These are phyloP conservation scores for Hyalella azteca DNA, from an alignment of 2,888 invertebrate species.

Conservation along the genomic window DNA sequence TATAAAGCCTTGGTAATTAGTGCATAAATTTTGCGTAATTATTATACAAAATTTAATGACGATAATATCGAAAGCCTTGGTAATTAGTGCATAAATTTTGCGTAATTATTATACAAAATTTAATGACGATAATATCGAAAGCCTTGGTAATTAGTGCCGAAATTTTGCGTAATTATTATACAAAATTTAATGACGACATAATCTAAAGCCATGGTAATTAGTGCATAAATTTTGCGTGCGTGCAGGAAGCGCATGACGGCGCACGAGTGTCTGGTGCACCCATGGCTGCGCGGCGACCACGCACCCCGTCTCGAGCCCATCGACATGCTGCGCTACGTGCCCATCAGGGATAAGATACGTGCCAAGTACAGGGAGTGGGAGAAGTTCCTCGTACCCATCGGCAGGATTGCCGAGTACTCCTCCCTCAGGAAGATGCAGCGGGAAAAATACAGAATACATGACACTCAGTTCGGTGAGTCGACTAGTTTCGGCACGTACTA, in stretches of 20 bases:
- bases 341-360: conserved; percentile 85
- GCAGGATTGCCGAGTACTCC: conserved; percentile 95
- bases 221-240: not conserved
- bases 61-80: too few species aligned
- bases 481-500: too few species aligned
- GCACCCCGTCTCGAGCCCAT: conserved; percentile 77
- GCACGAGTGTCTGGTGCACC: conserved; percentile 93
- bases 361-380: conserved; percentile 80
- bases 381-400: conserved; percentile 90
- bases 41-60: too few species aligned
- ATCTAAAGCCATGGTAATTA: too few species aligned
- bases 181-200: too few species aligned
- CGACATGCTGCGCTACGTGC: conserved; percentile 82
- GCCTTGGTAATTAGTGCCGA: too few species aligned
- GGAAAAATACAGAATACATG: conserved; percentile 95
- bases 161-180: too few species aligned
- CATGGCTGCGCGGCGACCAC: conserved; percentile 92
- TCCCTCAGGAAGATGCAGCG: conserved; percentile 92
- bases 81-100: too few species aligned
- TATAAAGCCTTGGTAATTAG: too few species aligned
- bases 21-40: too few species aligned
- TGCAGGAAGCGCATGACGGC: conserved; percentile 93
- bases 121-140: too few species aligned
- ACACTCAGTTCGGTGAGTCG: conserved; percentile 84
- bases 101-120: too few species aligned